Evolutionary conservation across 1,140 invertebrate genomes (phyloP).

Genomic region (Papilio dardanus): DNA sequence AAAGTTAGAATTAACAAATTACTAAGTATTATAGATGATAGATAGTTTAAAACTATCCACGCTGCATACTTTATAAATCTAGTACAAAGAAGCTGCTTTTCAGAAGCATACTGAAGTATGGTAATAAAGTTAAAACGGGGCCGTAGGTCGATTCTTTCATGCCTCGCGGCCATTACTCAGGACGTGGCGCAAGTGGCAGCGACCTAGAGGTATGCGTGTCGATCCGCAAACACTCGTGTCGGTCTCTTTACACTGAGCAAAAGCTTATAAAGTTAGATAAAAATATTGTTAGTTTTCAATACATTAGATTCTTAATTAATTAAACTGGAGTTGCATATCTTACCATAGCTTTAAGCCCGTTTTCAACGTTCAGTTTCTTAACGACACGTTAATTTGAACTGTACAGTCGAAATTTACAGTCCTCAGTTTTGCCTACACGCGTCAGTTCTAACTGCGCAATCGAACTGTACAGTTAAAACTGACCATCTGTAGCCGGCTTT

Average conservation of each 20-base stretch:
- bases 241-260: neutral
- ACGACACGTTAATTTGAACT: too few relatives aligned
- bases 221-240: conserved; percentile 21
- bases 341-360: too few relatives aligned
- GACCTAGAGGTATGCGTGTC: conserved; percentile 56
- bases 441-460: too few relatives aligned
- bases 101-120: conserved; percentile 49
- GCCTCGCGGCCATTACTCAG: conserved; percentile 58
- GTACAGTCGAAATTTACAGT: too few relatives aligned
- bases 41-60: neutral
- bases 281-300: neutral
- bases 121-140: conserved; percentile 53
- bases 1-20: neutral
- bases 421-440: too few relatives aligned
- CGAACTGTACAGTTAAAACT: too few relatives aligned
- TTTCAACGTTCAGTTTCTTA: too few relatives aligned
- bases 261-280: neutral
- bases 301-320: neutral
- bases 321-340: too few relatives aligned
- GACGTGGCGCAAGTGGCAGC: conserved; percentile 25
- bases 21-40: neutral
- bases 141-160: conserved; percentile 54
- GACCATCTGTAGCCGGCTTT: too few relatives aligned
- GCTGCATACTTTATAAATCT: neutral
- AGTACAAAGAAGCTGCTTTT: conserved; percentile 7